Evolutionary conservation across 2,113 vertebrate species (phyloP).

Genomic region (Tenebrosternarchus preto): DNA sequence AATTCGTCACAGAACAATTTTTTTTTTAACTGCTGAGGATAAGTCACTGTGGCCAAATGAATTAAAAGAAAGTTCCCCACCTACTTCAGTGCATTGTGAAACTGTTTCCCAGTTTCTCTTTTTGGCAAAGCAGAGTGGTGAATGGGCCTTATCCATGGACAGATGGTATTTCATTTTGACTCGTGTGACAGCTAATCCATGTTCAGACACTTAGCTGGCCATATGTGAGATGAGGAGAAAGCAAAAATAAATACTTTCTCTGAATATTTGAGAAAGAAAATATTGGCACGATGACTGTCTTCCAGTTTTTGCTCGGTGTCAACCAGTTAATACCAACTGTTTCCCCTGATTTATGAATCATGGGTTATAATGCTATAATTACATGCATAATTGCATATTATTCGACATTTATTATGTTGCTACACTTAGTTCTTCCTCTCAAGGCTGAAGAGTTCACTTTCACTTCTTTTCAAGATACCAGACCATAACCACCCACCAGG

Average conservation of each 20-base stretch:
- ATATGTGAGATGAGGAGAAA: not conserved
- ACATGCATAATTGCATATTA: not conserved
- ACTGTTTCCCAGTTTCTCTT: constrained; percentile 37
- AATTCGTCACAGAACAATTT: constrained; percentile 24
- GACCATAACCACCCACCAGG: not conserved
- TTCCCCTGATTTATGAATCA: constrained; percentile 5
- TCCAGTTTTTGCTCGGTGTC: not conserved
- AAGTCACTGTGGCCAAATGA: constrained; percentile 55
- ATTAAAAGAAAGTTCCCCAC: constrained; percentile 57
- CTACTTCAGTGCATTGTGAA: constrained; percentile 50
- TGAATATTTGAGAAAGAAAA: constrained; percentile 16
- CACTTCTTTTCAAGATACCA: constrained; percentile 1
- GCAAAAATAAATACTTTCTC: constrained; percentile 33
- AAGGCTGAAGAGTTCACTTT: not conserved
- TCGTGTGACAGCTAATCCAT: constrained; percentile 40
- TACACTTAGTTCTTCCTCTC: not conserved
- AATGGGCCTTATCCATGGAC: constrained; percentile 43
- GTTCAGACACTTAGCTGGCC: constrained; percentile 20
- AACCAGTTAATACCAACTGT: not conserved
- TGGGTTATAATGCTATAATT: constrained; percentile 15
- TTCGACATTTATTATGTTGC: not conserved
- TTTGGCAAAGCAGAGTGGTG: constrained; percentile 42
- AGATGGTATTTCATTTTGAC: constrained; percentile 46
- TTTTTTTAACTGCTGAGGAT: constrained; percentile 41
- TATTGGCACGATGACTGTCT: constrained; percentile 2